A percentile compares a stretch with the other conserved stretches of the same genome.
Conservation (phyloP, 2,888 invertebrate genomes). For the Melanostoma scalare region DNA sequence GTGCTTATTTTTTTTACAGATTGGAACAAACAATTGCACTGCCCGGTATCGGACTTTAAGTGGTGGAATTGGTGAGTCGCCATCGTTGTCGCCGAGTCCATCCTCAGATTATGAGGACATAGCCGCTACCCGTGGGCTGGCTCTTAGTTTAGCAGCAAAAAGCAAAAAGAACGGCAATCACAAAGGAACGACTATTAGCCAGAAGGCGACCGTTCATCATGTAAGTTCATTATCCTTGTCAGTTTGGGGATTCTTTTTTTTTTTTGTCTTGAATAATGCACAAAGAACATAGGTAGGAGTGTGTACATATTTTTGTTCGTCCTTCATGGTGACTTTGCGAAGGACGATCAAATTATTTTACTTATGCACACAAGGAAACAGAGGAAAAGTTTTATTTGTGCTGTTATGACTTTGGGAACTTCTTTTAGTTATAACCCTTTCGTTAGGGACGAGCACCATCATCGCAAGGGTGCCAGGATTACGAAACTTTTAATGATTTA, state of each 20-base stretch:
- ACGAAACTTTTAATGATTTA: conserved; percentile 81
- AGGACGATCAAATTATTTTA: conserved; percentile 53
- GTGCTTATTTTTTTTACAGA: conserved; percentile 75
- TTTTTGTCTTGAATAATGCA: conserved; percentile 12
- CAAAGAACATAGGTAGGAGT: too few relatives aligned
- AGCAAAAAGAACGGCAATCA: conserved; percentile 81
- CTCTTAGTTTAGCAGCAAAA: conserved; percentile 79
- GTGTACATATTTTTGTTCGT: conserved; percentile 29
- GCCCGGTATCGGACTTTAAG: conserved; percentile 83
- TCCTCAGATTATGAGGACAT: conserved; percentile 88
- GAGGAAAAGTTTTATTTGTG: conserved; percentile 41
- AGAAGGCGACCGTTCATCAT: conserved; percentile 86
- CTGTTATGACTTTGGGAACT: conserved; percentile 67
- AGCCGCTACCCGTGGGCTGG: conserved; percentile 82
- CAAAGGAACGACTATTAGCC: conserved; percentile 83
- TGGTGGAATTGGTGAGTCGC: conserved; percentile 84
- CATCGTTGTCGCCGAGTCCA: conserved; percentile 85
- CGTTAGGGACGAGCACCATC: background rate
- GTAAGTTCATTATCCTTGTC: conserved; percentile 83
- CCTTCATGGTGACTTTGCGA: conserved; percentile 37
- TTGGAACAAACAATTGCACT: conserved; percentile 82
- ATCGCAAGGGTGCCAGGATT: conserved; percentile 13
- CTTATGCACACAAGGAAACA: conserved; percentile 20
- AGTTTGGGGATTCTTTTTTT: conserved; percentile 40
- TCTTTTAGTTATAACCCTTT: conserved; percentile 56